Evolutionary conservation across 2,888 invertebrate species (phyloP).

Genomic region (Megaustenia siamemsis): DNA sequence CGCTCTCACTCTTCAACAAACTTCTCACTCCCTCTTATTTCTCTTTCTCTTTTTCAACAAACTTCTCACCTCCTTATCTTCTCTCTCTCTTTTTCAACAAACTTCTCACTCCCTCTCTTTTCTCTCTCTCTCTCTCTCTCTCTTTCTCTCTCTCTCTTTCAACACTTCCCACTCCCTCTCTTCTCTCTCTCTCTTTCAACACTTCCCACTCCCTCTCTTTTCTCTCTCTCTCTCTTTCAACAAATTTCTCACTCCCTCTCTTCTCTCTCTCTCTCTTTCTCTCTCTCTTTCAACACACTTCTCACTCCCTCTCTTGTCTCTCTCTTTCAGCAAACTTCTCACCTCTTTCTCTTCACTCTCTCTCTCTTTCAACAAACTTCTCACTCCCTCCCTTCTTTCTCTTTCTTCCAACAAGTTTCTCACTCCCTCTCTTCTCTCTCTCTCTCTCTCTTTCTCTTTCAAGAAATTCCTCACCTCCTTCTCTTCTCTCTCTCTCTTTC

Average conservation of each 20-base stretch:
- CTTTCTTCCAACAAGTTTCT: background rate
- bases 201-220: background rate
- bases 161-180: background rate
- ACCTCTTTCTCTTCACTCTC: slow-evolving; percentile 3
- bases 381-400: no score
- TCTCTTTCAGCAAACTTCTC: no score
- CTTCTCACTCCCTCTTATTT: no score
- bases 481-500: no score
- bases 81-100: no score
- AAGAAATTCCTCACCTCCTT: no score
- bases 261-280: slow-evolving; percentile 4
- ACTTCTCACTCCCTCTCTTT: no score
- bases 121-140: background rate
- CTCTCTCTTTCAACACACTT: background rate
- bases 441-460: background rate
- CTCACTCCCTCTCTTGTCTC: no score
- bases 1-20: no score
- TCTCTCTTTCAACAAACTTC: background rate
- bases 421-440: background rate
- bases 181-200: background rate
- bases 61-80: background rate
- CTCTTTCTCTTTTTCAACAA: slow-evolving; percentile 19
- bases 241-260: no score
- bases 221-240: background rate
- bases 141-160: background rate